A percentile compares a stretch with the other conserved stretches of the same genome.
Conservation (phyloP, 2,113 vertebrate species). For the Ailuropoda melanoleuca region DNA sequence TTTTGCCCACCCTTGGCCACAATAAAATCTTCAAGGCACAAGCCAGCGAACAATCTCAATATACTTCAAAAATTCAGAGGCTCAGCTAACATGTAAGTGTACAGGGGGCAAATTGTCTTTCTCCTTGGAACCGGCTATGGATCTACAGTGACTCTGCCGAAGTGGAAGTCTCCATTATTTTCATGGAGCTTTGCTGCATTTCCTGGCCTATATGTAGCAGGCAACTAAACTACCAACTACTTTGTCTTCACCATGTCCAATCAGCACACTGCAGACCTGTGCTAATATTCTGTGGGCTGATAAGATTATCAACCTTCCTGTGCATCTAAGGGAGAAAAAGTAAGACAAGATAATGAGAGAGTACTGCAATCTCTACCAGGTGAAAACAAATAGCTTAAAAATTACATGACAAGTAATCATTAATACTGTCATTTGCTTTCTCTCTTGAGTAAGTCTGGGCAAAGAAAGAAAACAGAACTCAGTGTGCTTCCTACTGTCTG, state of each 20-base stretch:
- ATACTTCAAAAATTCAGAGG: background rate
- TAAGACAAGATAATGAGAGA: background rate
- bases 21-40: background rate
- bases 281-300: background rate
- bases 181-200: background rate
- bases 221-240: background rate
- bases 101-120: background rate
- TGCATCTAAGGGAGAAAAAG: background rate
- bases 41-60: background rate
- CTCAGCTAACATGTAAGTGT: background rate
- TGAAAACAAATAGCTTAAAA: background rate
- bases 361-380: background rate
- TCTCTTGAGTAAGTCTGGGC: background rate
- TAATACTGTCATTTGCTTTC: background rate
- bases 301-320: background rate
- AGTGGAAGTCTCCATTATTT: background rate
- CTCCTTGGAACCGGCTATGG: background rate
- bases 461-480: background rate
- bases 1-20: background rate
- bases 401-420: background rate
- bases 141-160: background rate
- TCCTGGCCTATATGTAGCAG: background rate
- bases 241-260: background rate
- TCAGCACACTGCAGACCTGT: background rate
- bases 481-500: background rate